Conservation (phyloP, 2,888 invertebrate species). For the Polydesmus complanatus region DNA sequence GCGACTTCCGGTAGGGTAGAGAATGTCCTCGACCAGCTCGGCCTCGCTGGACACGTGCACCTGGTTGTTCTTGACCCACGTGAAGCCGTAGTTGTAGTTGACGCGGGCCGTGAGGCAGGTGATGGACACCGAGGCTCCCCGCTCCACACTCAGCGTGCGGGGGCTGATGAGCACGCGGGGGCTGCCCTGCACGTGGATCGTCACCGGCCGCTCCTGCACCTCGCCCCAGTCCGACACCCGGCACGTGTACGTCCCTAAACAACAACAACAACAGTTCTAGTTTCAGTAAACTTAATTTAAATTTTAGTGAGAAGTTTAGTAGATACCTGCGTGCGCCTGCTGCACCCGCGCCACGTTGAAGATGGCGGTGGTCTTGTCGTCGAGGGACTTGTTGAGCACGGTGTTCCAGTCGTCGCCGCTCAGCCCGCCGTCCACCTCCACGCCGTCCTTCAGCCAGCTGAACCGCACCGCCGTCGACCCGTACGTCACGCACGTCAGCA, state of each 20-base stretch:
- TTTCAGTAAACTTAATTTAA: neutral
- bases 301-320: no score
- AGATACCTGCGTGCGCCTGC: constrained; percentile 8
- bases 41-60: constrained; percentile 19
- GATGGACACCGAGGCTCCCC: constrained; percentile 17
- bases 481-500: constrained; percentile 21
- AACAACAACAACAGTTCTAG: neutral
- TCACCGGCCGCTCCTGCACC: neutral
- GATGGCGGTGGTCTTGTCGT: constrained; percentile 10
- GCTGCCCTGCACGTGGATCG: neutral
- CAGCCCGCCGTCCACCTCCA: neutral
- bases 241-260: constrained; percentile 14
- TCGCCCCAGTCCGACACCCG: constrained; percentile 16
- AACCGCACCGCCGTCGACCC: constrained; percentile 21
- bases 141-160: constrained; percentile 17
- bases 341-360: constrained; percentile 6
- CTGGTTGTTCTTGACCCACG: constrained; percentile 22
- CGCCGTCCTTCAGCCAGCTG: constrained; percentile 22
- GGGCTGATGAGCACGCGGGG: constrained; percentile 17
- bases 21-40: constrained; percentile 20
- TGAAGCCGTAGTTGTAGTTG: constrained; percentile 19
- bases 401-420: constrained; percentile 2
- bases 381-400: constrained; percentile 1
- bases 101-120: constrained; percentile 18
- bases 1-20: constrained; percentile 22